These are phyloP conservation scores for Corydoras maculifer DNA, from an alignment of 2,113 vertebrate species.

Conservation along the genomic window DNA sequence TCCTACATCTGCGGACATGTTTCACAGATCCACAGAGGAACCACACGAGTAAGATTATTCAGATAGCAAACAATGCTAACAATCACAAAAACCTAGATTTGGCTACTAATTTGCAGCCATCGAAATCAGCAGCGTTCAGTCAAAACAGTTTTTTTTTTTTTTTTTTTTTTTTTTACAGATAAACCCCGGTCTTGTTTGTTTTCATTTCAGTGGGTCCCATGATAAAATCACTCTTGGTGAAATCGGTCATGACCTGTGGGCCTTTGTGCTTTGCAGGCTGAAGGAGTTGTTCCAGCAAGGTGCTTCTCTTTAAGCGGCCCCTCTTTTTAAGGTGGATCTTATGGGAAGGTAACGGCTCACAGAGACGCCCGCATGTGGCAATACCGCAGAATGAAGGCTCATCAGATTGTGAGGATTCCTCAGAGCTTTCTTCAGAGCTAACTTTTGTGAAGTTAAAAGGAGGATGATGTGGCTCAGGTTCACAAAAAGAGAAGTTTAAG, in stretches of 20 bases:
- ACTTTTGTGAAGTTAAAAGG: conserved; percentile 73
- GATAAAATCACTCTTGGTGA: conserved; percentile 79
- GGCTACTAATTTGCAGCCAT: conserved; percentile 12
- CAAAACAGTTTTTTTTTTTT: conserved; percentile 11
- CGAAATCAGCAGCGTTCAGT: conserved; percentile 4
- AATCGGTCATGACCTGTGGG: conserved; percentile 61
- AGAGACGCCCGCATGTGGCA: conserved; percentile 77
- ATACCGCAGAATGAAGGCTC: conserved; percentile 94
- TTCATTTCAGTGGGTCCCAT: conserved; percentile 77
- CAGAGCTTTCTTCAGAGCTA: conserved; percentile 83
- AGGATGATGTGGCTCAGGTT: conserved; percentile 54
- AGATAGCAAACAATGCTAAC: too few relatives aligned
- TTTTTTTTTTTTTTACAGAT: too few relatives aligned
- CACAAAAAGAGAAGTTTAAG: conserved; percentile 62
- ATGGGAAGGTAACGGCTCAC: conserved; percentile 75
- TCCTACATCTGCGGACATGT: too few relatives aligned
- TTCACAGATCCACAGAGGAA: too few relatives aligned
- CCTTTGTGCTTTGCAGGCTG: conserved; percentile 62
- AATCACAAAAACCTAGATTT: too few relatives aligned
- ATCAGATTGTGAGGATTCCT: conserved; percentile 88
- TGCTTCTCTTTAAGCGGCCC: conserved; percentile 66
- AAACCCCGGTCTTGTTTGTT: conserved; percentile 73
- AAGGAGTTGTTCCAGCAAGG: conserved; percentile 74
- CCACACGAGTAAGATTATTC: too few relatives aligned
- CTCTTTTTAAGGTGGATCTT: conserved; percentile 81